A percentile compares a stretch with the other conserved stretches of the same genome.
Evolutionary conservation across 1,140 invertebrate species (phyloP).

Genomic region (Acromyrmex echinatior): DNA sequence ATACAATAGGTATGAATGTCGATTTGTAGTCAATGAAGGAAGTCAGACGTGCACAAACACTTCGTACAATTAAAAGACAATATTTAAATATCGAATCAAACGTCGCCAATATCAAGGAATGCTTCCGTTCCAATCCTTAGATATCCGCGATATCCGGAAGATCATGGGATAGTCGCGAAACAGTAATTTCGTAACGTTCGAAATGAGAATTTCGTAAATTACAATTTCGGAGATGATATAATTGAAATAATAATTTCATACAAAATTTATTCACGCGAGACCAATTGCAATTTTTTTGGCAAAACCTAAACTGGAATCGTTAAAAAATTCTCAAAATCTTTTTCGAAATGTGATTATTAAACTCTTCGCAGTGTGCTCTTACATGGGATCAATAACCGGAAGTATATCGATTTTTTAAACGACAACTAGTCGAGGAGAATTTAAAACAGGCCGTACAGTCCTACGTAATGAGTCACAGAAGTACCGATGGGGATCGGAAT

Average conservation of each 20-base stretch:
- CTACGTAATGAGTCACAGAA: constrained; percentile 71
- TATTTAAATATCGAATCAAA: constrained; percentile 75
- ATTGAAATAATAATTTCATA: neutral
- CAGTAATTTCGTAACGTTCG: neutral
- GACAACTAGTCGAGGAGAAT: constrained; percentile 51
- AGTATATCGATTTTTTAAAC: constrained; percentile 63
- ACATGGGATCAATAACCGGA: constrained; percentile 40
- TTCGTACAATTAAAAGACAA: constrained; percentile 76
- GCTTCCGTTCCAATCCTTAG: constrained; percentile 9
- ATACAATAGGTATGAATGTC: constrained; percentile 71
- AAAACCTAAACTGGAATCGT: neutral
- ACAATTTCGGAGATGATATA: neutral
- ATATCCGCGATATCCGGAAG: neutral
- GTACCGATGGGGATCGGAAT: constrained; percentile 61
- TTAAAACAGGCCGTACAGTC: constrained; percentile 59
- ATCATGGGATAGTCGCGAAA: neutral
- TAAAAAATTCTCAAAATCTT: neutral
- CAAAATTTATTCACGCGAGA: neutral
- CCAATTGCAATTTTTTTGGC: neutral
- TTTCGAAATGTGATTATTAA: neutral
- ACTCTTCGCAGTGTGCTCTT: neutral
- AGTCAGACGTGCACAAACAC: constrained; percentile 71
- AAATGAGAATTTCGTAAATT: neutral
- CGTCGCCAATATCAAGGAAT: constrained; percentile 53
- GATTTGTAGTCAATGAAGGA: constrained; percentile 62